These are phyloP conservation scores for Hydraecia micacea DNA, from an alignment of 2,888 invertebrate genomes.

Conservation along the genomic window DNA sequence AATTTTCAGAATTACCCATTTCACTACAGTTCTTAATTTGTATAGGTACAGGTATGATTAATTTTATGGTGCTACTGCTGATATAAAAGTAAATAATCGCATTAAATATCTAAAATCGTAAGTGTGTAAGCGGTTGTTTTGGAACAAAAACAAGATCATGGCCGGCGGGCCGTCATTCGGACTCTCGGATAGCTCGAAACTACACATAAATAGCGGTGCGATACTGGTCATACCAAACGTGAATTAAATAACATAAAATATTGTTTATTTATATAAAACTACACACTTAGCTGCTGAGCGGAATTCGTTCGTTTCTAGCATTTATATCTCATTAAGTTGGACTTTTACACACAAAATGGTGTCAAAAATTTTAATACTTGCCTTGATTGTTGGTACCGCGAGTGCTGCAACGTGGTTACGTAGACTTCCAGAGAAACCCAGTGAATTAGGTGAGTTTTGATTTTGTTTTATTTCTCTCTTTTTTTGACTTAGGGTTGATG, in stretches of 20 bases:
- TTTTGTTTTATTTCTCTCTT: neutral
- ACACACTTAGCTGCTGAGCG: constrained; percentile 11
- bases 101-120: constrained; percentile 61
- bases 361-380: constrained; percentile 77
- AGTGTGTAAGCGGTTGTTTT: constrained; percentile 71
- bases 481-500: neutral
- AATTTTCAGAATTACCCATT: neutral
- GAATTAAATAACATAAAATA: constrained; percentile 30
- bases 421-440: constrained; percentile 76
- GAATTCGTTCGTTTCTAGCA: neutral
- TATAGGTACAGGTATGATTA: too few species aligned
- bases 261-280: constrained; percentile 5
- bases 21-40: neutral
- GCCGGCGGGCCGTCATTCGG: constrained; percentile 75
- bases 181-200: constrained; percentile 63
- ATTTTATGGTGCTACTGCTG: neutral
- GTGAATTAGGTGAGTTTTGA: constrained; percentile 77
- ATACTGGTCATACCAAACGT: constrained; percentile 41
- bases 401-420: constrained; percentile 78
- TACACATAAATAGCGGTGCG: constrained; percentile 61
- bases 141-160: constrained; percentile 82
- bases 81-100: constrained; percentile 16
- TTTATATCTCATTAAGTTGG: constrained; percentile 9
- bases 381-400: constrained; percentile 74
- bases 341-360: constrained; percentile 73